phyloP scores from a whole-genome alignment of 2,797 vertebrate genomes.

The Onychomys arenicola region DNA sequence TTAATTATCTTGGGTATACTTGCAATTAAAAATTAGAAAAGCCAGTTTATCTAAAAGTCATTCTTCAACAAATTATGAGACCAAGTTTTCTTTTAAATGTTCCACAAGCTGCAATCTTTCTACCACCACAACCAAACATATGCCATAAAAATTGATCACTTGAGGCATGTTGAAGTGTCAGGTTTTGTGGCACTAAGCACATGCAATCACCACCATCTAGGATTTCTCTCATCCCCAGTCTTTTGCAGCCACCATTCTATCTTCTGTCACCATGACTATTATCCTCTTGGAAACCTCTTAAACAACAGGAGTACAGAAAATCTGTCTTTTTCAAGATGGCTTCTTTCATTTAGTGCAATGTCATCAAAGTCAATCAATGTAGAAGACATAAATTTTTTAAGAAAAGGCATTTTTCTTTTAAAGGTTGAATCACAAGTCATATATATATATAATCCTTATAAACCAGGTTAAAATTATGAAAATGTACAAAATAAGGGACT shows the following conservation, averaged over 20 bases:
- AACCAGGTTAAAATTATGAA: conserved; percentile 46
- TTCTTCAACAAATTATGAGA: conserved; percentile 51
- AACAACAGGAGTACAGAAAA: background rate
- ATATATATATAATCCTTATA: background rate
- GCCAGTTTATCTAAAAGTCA: background rate
- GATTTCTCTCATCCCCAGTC: background rate
- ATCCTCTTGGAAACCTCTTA: background rate
- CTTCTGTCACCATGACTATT: background rate
- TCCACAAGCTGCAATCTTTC: conserved; percentile 14
- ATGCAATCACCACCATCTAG: background rate
- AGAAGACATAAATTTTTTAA: conserved; percentile 2
- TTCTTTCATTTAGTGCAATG: conserved; percentile 50
- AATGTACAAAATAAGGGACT: conserved; percentile 43
- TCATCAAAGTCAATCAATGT: conserved; percentile 4
- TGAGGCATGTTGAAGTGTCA: background rate
- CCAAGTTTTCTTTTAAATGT: background rate
- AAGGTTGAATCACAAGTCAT: background rate
- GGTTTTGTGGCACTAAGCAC: background rate
- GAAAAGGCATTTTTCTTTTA: conserved; percentile 23
- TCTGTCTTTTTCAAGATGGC: background rate
- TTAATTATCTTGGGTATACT: background rate
- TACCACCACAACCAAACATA: conserved; percentile 12
- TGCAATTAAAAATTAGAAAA: conserved; percentile 58
- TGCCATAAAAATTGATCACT: background rate
- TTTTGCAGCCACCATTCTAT: background rate